phyloP scores from a whole-genome alignment of 2,113 vertebrate genomes.

The Sinocyclocheilus anophthalmus region DNA sequence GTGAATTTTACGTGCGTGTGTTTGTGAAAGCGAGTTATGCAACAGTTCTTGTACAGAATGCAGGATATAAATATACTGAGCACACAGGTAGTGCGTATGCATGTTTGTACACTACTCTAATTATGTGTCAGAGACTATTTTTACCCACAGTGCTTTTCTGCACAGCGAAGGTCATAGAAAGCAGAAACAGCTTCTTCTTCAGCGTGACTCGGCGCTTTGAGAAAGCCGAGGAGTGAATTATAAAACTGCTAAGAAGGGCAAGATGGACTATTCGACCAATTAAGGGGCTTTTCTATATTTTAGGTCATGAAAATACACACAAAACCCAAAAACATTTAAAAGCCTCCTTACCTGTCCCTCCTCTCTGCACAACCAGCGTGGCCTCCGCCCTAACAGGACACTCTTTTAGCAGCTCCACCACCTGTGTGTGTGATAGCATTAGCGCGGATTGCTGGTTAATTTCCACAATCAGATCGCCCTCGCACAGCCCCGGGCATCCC shows the following conservation, averaged over 20 bases:
- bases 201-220: conserved; percentile 20
- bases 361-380: conserved; percentile 92
- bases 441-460: conserved; percentile 95
- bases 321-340: background rate
- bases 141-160: conserved; percentile 24
- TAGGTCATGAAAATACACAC: background rate
- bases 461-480: conserved; percentile 97
- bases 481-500: conserved; percentile 94
- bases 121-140: conserved; percentile 45
- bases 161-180: conserved; percentile 24
- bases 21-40: conserved; percentile 14
- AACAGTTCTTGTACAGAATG: conserved; percentile 2
- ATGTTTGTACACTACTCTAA: conserved; percentile 31
- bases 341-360: conserved; percentile 76
- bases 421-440: conserved; percentile 92
- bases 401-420: conserved; percentile 98
- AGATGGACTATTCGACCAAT: background rate
- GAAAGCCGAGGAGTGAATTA: conserved; percentile 26
- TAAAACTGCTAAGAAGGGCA: conserved; percentile 2
- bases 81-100: conserved; percentile 26
- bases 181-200: conserved; percentile 6
- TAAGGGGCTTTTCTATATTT: background rate
- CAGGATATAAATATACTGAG: conserved; percentile 24
- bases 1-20: background rate
- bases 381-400: conserved; percentile 90